Base-by-base conservation (phyloP, 2,113 vertebrate species). In the Nycticorax nycticorax region DNA sequence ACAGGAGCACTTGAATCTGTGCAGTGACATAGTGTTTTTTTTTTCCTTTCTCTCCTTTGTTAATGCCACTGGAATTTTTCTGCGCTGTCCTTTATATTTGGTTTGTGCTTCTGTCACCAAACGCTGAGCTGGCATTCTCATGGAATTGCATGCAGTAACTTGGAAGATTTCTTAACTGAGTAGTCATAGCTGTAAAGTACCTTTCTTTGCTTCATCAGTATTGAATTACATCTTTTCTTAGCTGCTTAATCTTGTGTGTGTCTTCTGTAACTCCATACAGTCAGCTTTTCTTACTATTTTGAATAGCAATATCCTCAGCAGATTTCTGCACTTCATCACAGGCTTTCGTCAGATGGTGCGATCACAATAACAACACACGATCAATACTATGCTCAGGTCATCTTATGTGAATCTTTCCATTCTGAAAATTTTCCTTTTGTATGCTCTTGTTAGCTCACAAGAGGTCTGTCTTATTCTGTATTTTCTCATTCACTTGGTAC, bases 311-410 rank as follows among this genome's bases (percentile, higher is more conserved):
- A 41, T 37, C 68, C 28, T 12, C 77, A 74, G 60, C 66, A 56
- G 4, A 8, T 41, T 72, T n/a, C 74, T 71, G 3, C 5, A 2
- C 43, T 76, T 26, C 2, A 14, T 45, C 37, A 39, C 55, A 53
- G 23, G 27, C 17, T 19, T 79, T 75, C 43, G 10, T 52, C 37
- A 48, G 60, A 2, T 18, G 32, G 23, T 56, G 66, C 19, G 4
- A 3, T 79, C 23, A 83, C 16, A 56, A 35, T 12, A 8, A 10
- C 57, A 35, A 0, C 14, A 3, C 12, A 5, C 11, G 23, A 3
- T 53, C 14, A 13, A 11, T 47, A 23, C 37, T 37, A 1, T 41
- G 27, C 18, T 39, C 63, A 60, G 63, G 20, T 28, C 39, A 5
- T 57, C 32, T 60, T 4, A 3, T 8, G 3, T 8, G 12, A 45